Conservation (phyloP, 2,888 invertebrate species). For the Malacosoma neustria region DNA sequence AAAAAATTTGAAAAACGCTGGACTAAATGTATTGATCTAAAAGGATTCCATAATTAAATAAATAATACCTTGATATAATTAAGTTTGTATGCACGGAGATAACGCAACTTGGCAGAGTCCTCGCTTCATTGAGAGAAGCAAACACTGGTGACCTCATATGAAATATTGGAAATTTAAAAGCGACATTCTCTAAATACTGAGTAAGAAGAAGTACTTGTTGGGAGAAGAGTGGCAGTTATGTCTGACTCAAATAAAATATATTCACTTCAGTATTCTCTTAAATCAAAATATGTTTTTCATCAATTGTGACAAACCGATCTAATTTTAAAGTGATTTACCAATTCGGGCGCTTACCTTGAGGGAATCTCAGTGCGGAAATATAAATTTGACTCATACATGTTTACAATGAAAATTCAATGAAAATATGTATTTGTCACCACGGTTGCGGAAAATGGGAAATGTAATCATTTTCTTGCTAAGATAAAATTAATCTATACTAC, state of each 20-base stretch:
- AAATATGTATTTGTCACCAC: not conserved
- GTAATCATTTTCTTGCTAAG: not conserved
- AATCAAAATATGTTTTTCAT: no score
- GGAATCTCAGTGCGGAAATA: not conserved
- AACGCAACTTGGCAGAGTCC: constrained; percentile 4
- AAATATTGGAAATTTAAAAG: constrained; percentile 26
- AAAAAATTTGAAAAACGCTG: no score
- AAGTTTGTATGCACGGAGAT: no score
- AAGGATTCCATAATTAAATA: no score
- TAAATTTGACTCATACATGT: not conserved
- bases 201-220: constrained; percentile 43
- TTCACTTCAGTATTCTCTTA: no score
- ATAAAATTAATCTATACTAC: not conserved
- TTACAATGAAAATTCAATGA: not conserved
- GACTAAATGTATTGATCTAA: no score
- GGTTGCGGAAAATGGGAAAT: not conserved
- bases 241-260: no score
- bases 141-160: constrained; percentile 29
- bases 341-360: constrained; percentile 2
- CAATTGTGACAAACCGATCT: no score
- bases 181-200: constrained; percentile 28
- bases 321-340: no score
- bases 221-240: constrained; percentile 26
- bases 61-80: no score
- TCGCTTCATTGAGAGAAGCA: constrained; percentile 13